Base-by-base conservation (phyloP, 2,113 vertebrate species). In the Grantiella picta region DNA sequence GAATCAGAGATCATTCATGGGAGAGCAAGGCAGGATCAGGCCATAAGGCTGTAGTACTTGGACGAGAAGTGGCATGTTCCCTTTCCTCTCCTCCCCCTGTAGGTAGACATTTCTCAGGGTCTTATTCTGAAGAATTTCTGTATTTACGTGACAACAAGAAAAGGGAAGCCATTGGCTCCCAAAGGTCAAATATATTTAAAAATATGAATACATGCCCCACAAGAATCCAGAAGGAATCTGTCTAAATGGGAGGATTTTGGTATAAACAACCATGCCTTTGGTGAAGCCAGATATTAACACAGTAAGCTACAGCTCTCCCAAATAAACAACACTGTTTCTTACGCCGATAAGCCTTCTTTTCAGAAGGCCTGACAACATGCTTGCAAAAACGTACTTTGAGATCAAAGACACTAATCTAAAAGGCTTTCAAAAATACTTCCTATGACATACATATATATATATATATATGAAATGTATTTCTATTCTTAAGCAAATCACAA, bases 31-130 rank as follows among this genome's bases (percentile, higher is more conserved):
- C 61, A 44, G 49, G 85, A 93, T 95, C 63, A 93, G 92, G 90
- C 86, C 54, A 2, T 52, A 64, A 80, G 76, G 82, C 94, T 90
- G 60, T 89, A 75, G 44, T 53, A 87, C 84, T 81, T 44, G 73
- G 52, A 76, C 0, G n/a, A 81, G 52, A 56, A 72, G 28, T 21
- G 24, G 59, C 59, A 50, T 18, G 20, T 89, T 95, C 81, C 66
- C 89, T 60, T 54, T 69, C 85, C 70, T 91, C 75, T 77, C 86
- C 88, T 96, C 90, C 96, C 93, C 75, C 88, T 84, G 69, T 91
- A 95, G 90, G 86, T 63, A 97, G 94, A 83, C 68, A 87, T 92
- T 75, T 89, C 89, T 81, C 52, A 89, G 82, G 84, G 78, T 94
- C 85, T 94, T 63, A 95, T 81, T 53, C 75, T 15, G 64, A 89